Percentiles rank a stretch among this genome's conserved stretches.
These are phyloP conservation scores for Trachelus iudaicus DNA, from an alignment of 2,888 invertebrate species.

Conservation along the genomic window DNA sequence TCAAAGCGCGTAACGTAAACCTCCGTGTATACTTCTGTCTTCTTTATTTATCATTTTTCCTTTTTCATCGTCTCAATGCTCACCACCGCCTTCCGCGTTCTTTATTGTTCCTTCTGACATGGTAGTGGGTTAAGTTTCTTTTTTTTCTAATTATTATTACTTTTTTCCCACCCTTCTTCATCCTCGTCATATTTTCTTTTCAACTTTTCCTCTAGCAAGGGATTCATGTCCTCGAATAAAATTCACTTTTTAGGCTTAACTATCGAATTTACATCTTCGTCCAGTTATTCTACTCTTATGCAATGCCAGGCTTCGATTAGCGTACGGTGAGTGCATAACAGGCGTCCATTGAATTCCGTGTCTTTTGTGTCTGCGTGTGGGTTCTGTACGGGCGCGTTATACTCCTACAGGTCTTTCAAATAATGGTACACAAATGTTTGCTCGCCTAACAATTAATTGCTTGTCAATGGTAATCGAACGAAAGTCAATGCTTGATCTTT, in stretches of 20 bases:
- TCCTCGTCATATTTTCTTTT: not conserved
- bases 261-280: constrained; percentile 18
- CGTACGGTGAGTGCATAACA: constrained; percentile 20
- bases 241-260: constrained; percentile 24
- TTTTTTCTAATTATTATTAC: constrained; percentile 4
- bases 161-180: not conserved
- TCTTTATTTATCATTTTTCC: constrained; percentile 7
- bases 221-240: constrained; percentile 21
- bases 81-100: not conserved
- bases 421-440: not conserved
- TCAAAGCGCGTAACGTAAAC: constrained; percentile 51
- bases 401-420: not conserved
- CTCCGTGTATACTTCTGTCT: constrained; percentile 20
- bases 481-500: not conserved
- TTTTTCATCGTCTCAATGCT: not conserved
- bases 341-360: not conserved
- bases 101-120: constrained; percentile 20
- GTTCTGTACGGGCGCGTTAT: not conserved
- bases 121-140: constrained; percentile 22
- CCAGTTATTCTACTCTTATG: constrained; percentile 14
- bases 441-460: not conserved
- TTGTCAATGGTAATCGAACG: not conserved
- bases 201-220: constrained; percentile 12
- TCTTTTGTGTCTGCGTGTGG: not conserved
- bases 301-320: constrained; percentile 23